Evolutionary conservation across 2,888 invertebrate genomes (phyloP), one percentile per base, ranked within the genome.

Genomic region (Epsilonema sp.): DNA sequence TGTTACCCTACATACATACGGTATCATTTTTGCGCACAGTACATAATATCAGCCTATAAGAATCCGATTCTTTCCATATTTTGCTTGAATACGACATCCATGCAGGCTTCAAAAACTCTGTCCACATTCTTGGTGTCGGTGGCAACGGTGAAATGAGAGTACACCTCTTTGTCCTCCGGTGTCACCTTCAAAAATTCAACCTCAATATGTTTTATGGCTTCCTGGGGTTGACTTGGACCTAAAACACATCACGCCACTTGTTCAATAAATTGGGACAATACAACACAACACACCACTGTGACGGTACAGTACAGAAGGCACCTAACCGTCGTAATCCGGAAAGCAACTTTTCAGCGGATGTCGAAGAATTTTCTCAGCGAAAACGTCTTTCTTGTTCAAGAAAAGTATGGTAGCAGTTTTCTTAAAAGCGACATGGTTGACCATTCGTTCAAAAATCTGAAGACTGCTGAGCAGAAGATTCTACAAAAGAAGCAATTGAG

Each of bases 321-420:
- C 36, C 49, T 45, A 46, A 64, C 68, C 68, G 54, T 57, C 58
- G 53, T 65, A 69, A 2, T 64, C 60, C 26, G 62, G 63, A 49
- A 67, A 66, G 50, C 63, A 65, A 1, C 51, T 50, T 8, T 53
- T 58, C 22, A 69, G 50, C 4, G 60, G 57, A 24, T 51, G 51
- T 11, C 51, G 49, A 39, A 55, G 56, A n/a, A 67, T 51, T 48
- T 62, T 58, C 46, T 60, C 57, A 36, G 57, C 52, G 54, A 68
- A 66, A 36, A 67, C 53, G 52, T 68, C 68, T 37, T 57, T 53
- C 48, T 61, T 60, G 49, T 61, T 61, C n/a, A 61, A 48, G 45
- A 61, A 61, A 13, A 61, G 57, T 21, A 69, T 62, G 52, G 68
- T 65, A 45, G 67, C 67, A 1, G 68, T 68, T 48, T 61, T 64